Evolutionary conservation across 2,888 invertebrate species (phyloP).

Genomic region (Acanthosepion lycidas): DNA sequence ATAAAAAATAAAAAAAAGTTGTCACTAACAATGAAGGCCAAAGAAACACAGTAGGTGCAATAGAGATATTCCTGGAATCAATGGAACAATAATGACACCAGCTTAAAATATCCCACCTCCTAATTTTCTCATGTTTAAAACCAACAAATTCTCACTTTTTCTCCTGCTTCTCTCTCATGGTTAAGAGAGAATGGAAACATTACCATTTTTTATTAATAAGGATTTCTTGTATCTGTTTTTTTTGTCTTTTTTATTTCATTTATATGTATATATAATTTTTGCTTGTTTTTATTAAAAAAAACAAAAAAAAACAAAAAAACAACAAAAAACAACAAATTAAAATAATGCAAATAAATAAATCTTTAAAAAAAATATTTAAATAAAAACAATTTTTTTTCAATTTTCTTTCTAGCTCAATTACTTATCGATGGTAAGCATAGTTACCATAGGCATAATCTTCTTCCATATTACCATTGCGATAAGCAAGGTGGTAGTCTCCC

Average conservation of each 20-base stretch:
- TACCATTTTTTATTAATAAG: neutral
- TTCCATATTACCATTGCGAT: constrained; percentile 50
- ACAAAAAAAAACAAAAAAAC: no score
- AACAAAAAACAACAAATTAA: neutral
- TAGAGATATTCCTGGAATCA: neutral
- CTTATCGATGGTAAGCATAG: constrained; percentile 56
- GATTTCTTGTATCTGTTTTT: neutral
- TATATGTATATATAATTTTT: neutral
- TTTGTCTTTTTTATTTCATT: neutral
- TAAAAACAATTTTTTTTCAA: neutral
- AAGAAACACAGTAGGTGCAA: neutral
- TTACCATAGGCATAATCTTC: constrained; percentile 54
- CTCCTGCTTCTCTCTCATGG: no score
- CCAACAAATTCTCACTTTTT: neutral
- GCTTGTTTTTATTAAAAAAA: neutral
- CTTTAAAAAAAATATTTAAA: neutral
- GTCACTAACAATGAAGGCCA: neutral
- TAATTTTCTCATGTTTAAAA: neutral
- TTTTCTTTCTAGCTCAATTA: neutral
- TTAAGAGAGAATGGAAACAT: neutral
- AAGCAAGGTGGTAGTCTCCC: constrained; percentile 49
- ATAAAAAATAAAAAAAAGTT: neutral
- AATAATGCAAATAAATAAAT: constrained; percentile 33
- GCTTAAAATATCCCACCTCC: neutral
- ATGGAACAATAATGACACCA: neutral